Conservation (phyloP, 2,113 vertebrate genomes). For the Tiliqua scincoides region DNA sequence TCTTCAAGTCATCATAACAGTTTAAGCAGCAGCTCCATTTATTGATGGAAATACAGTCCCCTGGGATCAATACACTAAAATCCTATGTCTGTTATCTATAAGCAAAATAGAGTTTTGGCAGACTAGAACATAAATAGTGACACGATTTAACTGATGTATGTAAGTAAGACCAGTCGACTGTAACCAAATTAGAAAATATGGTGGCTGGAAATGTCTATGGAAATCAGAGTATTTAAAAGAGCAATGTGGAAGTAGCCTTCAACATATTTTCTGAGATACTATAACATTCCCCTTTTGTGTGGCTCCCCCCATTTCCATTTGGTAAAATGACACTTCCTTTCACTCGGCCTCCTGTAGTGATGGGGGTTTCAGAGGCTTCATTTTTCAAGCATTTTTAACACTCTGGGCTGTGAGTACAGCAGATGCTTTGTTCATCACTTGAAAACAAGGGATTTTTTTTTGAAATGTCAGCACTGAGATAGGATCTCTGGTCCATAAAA, state of each 20-base stretch:
- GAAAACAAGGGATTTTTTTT: slow-evolving; percentile 7
- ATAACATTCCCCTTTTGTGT: neutral
- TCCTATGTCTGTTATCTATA: neutral
- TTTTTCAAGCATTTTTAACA: slow-evolving; percentile 11
- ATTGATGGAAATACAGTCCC: neutral
- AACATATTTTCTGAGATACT: slow-evolving; percentile 10
- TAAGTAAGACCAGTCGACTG: neutral
- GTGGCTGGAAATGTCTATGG: neutral
- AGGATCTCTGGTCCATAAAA: neutral
- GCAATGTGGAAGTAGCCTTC: neutral
- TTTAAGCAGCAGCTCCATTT: neutral
- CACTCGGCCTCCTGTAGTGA: neutral
- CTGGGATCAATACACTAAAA: neutral
- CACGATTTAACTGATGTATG: neutral
- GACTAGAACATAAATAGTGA: neutral
- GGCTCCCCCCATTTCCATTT: neutral
- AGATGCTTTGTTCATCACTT: slow-evolving; percentile 25
- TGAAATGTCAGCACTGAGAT: accelerated
- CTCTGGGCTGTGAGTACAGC: neutral
- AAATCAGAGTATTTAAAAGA: neutral
- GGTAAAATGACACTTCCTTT: slow-evolving; percentile 25
- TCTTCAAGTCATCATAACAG: neutral
- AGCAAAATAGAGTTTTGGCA: neutral
- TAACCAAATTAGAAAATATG: neutral
- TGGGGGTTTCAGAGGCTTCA: slow-evolving; percentile 8